Percentiles rank a stretch among this genome's conserved stretches.
Evolutionary conservation across 2,113 vertebrate species (phyloP).

Genomic region (Elephas maximus): DNA sequence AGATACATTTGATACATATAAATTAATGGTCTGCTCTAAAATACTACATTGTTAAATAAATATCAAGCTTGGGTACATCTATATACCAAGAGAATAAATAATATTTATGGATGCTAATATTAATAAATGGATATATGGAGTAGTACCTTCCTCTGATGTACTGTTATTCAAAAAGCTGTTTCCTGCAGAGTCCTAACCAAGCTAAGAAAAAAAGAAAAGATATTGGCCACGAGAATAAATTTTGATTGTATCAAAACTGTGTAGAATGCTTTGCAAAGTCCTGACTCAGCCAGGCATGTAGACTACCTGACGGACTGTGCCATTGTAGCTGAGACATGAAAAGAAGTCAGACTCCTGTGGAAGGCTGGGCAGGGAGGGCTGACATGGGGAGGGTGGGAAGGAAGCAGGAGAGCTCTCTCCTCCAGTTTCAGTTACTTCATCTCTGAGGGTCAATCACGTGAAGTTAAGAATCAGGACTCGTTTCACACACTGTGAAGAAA

Average conservation of each 20-base stretch:
- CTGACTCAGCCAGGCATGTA: not conserved
- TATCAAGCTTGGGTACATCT: not conserved
- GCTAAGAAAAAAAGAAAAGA: not conserved
- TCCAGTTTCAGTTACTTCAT: not conserved
- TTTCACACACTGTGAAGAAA: slow-evolving; percentile 39
- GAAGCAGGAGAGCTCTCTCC: not conserved
- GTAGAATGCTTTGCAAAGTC: not conserved
- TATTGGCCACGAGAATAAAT: not conserved
- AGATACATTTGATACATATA: not conserved
- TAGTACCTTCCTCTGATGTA: not conserved
- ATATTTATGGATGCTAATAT: not conserved
- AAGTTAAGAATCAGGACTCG: not conserved
- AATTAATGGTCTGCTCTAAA: not conserved
- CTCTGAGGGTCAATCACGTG: not conserved
- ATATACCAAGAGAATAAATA: not conserved
- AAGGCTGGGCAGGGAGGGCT: not conserved
- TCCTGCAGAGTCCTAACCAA: not conserved
- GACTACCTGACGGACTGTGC: accelerated
- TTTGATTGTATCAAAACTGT: not conserved
- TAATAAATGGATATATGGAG: not conserved
- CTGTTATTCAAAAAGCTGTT: not conserved
- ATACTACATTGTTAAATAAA: not conserved
- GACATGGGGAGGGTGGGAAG: not conserved
- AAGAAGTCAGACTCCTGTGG: accelerated
- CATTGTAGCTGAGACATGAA: not conserved